These are phyloP conservation scores for Phthorimaea operculella DNA, from an alignment of 1,140 invertebrate species.

Conservation along the genomic window DNA sequence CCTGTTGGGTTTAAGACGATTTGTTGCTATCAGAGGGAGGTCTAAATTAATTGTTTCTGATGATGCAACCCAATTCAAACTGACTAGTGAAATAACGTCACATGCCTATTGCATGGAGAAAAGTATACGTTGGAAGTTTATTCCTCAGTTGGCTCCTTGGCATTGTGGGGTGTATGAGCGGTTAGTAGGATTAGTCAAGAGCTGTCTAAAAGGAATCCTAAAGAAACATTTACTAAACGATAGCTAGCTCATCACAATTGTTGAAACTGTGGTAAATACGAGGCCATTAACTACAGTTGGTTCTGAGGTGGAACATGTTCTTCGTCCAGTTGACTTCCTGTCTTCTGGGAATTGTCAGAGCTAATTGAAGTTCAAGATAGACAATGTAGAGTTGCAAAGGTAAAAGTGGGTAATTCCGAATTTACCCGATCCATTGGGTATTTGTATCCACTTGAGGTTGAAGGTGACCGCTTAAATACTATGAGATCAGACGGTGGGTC, in stretches of 20 bases:
- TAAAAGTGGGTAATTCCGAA: background rate
- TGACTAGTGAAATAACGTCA: slow-evolving; percentile 4
- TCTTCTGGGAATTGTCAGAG: background rate
- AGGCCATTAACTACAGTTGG: slow-evolving; percentile 7
- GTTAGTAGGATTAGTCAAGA: slow-evolving; percentile 7
- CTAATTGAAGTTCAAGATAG: slow-evolving; percentile 1
- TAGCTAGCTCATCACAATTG: slow-evolving; percentile 3
- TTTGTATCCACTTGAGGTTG: slow-evolving; percentile 26
- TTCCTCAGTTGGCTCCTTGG: slow-evolving; percentile 13
- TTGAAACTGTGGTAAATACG: slow-evolving; percentile 9
- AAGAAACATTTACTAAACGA: slow-evolving; percentile 10
- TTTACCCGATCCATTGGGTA: background rate
- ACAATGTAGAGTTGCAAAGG: slow-evolving; percentile 4
- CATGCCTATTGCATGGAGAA: slow-evolving; percentile 10
- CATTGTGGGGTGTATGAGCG: slow-evolving; percentile 12
- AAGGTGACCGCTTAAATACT: slow-evolving; percentile 25
- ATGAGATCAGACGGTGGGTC: no score
- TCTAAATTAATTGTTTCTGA: slow-evolving; percentile 36
- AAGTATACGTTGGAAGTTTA: slow-evolving; percentile 12
- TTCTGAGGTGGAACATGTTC: slow-evolving; percentile 4
- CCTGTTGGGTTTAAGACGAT: slow-evolving; percentile 29
- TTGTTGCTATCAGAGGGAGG: slow-evolving; percentile 28
- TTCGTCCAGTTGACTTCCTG: slow-evolving; percentile 9
- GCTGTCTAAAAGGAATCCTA: slow-evolving; percentile 9
- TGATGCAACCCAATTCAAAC: slow-evolving; percentile 10